phyloP scores from a whole-genome alignment of 2,797 vertebrate genomes.

The Calcarius lapponicus region DNA sequence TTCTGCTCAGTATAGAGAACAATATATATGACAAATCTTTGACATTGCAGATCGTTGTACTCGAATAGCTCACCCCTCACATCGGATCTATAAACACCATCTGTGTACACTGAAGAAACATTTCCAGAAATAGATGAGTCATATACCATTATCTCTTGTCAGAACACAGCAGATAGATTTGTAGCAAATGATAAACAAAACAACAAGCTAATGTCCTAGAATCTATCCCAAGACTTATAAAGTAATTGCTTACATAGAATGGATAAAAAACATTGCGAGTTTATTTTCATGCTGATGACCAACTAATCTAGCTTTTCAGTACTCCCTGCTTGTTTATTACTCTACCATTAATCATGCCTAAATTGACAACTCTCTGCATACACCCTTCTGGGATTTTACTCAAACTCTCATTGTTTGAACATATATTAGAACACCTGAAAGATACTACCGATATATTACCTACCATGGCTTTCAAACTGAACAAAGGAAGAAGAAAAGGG shows the following conservation, averaged over 20 bases:
- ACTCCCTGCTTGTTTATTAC: background rate
- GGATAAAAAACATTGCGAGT: background rate
- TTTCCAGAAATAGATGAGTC: conserved; percentile 75
- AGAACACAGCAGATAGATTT: conserved; percentile 45
- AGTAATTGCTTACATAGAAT: background rate
- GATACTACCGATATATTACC: background rate
- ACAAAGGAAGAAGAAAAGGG: background rate
- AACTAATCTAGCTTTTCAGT: background rate
- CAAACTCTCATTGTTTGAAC: background rate
- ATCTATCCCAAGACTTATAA: background rate
- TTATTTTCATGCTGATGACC: background rate
- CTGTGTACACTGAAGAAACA: conserved; percentile 65
- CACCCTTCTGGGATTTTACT: background rate
- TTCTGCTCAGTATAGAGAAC: background rate
- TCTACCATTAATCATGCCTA: background rate
- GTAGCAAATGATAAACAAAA: conserved; percentile 60
- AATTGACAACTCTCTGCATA: background rate
- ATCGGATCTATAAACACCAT: conserved; percentile 68
- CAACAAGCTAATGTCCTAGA: background rate
- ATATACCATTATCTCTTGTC: conserved; percentile 66
- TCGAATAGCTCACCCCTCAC: background rate
- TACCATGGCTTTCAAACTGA: background rate
- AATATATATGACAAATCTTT: background rate
- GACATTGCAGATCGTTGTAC: background rate
- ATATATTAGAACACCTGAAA: background rate